Conservation (phyloP, 2,888 invertebrate genomes). For the Ernsta delagoae region DNA sequence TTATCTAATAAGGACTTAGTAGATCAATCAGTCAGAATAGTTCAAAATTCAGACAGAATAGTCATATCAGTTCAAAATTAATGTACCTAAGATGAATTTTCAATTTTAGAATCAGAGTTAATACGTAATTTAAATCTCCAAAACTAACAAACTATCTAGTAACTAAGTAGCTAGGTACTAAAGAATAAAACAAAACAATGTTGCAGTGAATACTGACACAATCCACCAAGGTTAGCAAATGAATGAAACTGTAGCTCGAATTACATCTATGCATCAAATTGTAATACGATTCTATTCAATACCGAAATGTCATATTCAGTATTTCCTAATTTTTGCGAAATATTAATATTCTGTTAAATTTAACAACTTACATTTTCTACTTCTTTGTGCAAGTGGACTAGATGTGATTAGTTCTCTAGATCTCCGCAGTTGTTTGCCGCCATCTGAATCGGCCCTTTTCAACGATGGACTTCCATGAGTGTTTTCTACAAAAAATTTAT, state of each 20-base stretch:
- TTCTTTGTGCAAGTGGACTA: conserved; percentile 75
- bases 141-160: too few relatives aligned
- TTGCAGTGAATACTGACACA: conserved; percentile 4
- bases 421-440: conserved; percentile 65
- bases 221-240: background rate
- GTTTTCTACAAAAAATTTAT: conserved; percentile 63
- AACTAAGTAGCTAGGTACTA: background rate
- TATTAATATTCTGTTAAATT: too few relatives aligned
- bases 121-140: too few relatives aligned
- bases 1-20: too few relatives aligned
- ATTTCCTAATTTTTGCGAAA: background rate
- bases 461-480: conserved; percentile 70
- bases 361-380: conserved; percentile 71
- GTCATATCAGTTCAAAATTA: too few relatives aligned
- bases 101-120: too few relatives aligned
- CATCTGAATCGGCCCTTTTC: conserved; percentile 71
- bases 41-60: too few relatives aligned
- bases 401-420: conserved; percentile 74
- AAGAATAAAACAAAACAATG: background rate
- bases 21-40: too few relatives aligned
- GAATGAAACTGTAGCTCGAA: conserved; percentile 4
- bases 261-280: background rate
- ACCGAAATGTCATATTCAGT: background rate
- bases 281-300: background rate
- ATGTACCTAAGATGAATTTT: too few relatives aligned